Conservation (phyloP, 1,140 invertebrate genomes). For the Micrasema longulum region DNA sequence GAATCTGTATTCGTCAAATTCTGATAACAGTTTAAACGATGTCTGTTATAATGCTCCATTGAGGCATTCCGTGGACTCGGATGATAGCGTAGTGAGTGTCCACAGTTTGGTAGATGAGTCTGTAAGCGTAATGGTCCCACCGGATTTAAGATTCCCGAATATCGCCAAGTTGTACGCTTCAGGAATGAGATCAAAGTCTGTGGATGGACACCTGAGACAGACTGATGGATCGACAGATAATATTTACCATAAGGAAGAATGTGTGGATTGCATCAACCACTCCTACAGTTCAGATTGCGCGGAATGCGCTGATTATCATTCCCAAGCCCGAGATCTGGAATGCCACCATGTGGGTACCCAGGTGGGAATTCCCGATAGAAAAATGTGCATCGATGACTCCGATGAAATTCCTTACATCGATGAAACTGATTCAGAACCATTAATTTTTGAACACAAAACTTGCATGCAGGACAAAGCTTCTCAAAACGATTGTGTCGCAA, state of each 20-base stretch:
- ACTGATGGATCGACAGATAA: conserved; percentile 23
- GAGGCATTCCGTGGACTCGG: conserved; percentile 32
- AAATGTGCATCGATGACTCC: conserved; percentile 36
- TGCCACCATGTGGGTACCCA: not conserved
- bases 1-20: conserved; percentile 64
- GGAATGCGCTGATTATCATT: conserved; percentile 30
- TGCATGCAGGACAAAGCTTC: conserved; percentile 45
- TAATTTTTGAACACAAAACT: conserved; percentile 63
- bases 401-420: conserved; percentile 65
- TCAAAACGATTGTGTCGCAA: conserved; percentile 28
- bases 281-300: conserved; percentile 51
- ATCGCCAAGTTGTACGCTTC: conserved; percentile 35
- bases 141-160: conserved; percentile 44
- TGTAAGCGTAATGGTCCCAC: conserved; percentile 22
- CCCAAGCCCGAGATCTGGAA: conserved; percentile 2
- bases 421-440: conserved; percentile 63
- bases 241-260: conserved; percentile 44
- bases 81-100: conserved; percentile 21
- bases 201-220: conserved; percentile 14
- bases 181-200: conserved; percentile 26
- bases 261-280: conserved; percentile 48
- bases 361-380: conserved; percentile 16
- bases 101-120: conserved; percentile 27
- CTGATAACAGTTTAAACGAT: conserved; percentile 62
- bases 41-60: conserved; percentile 60